A percentile compares a stretch with the other conserved stretches of the same genome.
Evolutionary conservation across 92 coral and sea anemone species (phyloP).

Genomic region (Chrysogorgia sp.): DNA sequence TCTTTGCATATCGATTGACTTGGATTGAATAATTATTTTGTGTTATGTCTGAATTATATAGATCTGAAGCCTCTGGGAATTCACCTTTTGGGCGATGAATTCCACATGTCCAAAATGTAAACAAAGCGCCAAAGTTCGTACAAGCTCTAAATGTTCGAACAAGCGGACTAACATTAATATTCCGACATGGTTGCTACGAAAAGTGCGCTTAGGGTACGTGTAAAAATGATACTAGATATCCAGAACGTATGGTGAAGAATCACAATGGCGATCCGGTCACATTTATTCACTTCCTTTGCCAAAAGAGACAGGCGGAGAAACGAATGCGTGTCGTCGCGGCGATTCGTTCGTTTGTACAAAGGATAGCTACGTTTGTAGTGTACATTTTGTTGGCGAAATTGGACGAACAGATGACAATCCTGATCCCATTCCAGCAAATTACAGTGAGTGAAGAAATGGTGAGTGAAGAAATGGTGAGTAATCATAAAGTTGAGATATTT

Average conservation of each 20-base stretch:
- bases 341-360: background rate
- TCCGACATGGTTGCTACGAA: background rate
- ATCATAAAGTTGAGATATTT: too few species aligned
- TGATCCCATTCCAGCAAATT: slow-evolving; percentile 26
- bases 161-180: too few species aligned
- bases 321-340: slow-evolving; percentile 6
- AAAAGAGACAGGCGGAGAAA: background rate
- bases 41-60: too few species aligned
- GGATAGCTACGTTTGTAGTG: slow-evolving; percentile 1
- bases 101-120: too few species aligned
- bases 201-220: background rate
- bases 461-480: too few species aligned
- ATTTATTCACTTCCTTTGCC: background rate
- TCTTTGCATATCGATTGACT: too few species aligned
- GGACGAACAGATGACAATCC: slow-evolving; percentile 13
- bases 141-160: too few species aligned
- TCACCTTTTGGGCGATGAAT: too few species aligned
- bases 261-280: background rate
- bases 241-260: background rate
- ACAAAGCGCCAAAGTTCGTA: too few species aligned
- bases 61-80: too few species aligned
- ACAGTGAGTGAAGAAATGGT: slow-evolving; percentile 14
- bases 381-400: slow-evolving; percentile 23
- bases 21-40: too few species aligned
- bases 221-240: background rate